A percentile compares a stretch with the other conserved stretches of the same genome.
These are phyloP conservation scores for Regulus satrapa DNA, from an alignment of 2,113 vertebrate genomes.

Conservation along the genomic window DNA sequence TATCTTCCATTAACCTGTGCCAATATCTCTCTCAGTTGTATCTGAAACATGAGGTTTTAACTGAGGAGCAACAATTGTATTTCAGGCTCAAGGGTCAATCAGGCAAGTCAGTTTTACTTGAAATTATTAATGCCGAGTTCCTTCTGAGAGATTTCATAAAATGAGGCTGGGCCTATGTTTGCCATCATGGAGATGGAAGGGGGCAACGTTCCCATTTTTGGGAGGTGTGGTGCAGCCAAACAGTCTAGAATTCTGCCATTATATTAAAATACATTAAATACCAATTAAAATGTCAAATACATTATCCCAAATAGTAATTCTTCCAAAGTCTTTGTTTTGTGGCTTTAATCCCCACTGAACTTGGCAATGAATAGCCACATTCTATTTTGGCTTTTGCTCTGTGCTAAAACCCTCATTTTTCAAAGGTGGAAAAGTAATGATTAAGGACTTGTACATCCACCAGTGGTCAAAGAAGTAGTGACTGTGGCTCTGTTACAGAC, in stretches of 20 bases:
- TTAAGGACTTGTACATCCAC: neutral
- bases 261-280: slow-evolving; percentile 37
- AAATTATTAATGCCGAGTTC: neutral
- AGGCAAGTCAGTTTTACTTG: neutral
- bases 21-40: neutral
- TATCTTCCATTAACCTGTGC: neutral
- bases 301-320: slow-evolving; percentile 18
- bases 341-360: slow-evolving; percentile 30
- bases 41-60: neutral
- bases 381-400: neutral
- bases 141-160: neutral
- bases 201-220: neutral
- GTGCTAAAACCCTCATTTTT: neutral
- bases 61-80: neutral
- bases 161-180: neutral
- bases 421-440: neutral
- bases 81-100: neutral
- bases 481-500: neutral
- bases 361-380: neutral
- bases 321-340: slow-evolving; percentile 50
- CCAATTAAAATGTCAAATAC: slow-evolving; percentile 51
- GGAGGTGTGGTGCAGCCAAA: neutral
- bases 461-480: neutral
- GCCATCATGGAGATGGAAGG: neutral
- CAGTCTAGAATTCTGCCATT: neutral